Base-by-base conservation (phyloP, 2,113 vertebrate genomes). In the Gasterosteus aculeatus region DNA sequence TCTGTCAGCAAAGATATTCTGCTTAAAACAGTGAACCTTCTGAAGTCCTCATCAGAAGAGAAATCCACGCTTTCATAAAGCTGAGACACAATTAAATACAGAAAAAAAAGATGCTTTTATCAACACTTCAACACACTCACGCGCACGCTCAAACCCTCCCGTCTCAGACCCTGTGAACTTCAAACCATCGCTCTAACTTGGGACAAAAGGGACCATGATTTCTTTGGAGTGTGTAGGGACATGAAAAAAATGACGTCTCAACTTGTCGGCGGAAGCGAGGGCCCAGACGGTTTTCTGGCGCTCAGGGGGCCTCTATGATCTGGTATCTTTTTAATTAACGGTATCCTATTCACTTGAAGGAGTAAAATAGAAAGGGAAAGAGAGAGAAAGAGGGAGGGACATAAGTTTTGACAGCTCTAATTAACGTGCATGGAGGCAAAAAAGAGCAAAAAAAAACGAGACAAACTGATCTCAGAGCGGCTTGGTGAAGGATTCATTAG, bases 311-410 rank as follows among this genome's bases (percentile, higher is more conserved):
- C 88, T 71, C 86, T 89, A 80, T 91, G 90, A 94, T 95, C 93
- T 94, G 94, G 94, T 95, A 94, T 94, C 92, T 94, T 95, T 94
- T 95, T 95, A 95, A 95, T 95, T 95, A 95, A 94, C 86, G 86
- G 86, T 92, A 93, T 92, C 94, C 94, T 86, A 93, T 94, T 95
- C 93, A 92, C 94, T 93, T 94, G 92, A 92, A 93, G 92, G 87
- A 92, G 85, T 87, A 88, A 90, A 90, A 89, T 88, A 89, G 93
- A 92, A 87, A 90, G 77, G 80, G 80, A 86, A 85, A 85, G 83
- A 91, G 87, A 77, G 77, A 72, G 77, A 85, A 79, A 87, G 85
- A 77, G 84, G 78, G 79, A 83, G 75, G 88, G 86, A 82, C 84
- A 83, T 93, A 93, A 94, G 90, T 94, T 95, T 93, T 94, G 94